Evolutionary conservation across 2,113 vertebrate species (phyloP), one percentile per base, ranked within the genome.

Genomic region (Oreochromis aureus): DNA sequence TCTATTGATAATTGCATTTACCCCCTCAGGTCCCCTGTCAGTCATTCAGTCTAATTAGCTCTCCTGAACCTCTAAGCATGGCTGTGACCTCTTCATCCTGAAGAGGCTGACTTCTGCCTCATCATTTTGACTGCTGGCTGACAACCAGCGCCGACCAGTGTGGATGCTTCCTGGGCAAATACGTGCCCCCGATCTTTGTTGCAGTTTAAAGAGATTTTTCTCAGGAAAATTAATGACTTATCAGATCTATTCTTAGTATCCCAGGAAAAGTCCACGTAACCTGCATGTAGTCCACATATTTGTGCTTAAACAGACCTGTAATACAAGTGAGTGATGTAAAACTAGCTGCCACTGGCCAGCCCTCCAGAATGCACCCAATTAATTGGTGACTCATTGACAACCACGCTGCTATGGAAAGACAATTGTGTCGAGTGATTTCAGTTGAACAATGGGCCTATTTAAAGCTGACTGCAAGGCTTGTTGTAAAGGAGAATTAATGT

Each of bases 31-130:
- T 85, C 11, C 39, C 71, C 90, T 32, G 54, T 92, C 92, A 90
- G 91, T 95, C 92, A 92, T 92, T 93, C 92, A 27, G 71, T 71
- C 81, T 94, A 95, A 95, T 95, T 95, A 94, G 91, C 90, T 89
- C 87, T 92, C 84, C 88, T 94, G 94, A 94, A 91, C 93, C 89
- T 66, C 80, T 82, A 81, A 94, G 91, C 89, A 73, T 58, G 56
- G 63, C 69, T 3, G 18, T 90, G 94, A 94, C 91, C 95, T 90
- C 94, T 92, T 92, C 91, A 92, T 86, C 81, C 81, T 51, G 59
- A 53, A 13, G 86, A 91, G 93, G 84, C 87, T 63, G 88, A 90
- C 87, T 88, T 76, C 76, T 89, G 91, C 90, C 91, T 95, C 91
- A 89, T 89, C 86, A 58, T 59, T 89, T 63, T 91, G 89, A 90